Evolutionary conservation across 2,113 vertebrate species (phyloP).

Genomic region (Chaenocephalus aceratus): DNA sequence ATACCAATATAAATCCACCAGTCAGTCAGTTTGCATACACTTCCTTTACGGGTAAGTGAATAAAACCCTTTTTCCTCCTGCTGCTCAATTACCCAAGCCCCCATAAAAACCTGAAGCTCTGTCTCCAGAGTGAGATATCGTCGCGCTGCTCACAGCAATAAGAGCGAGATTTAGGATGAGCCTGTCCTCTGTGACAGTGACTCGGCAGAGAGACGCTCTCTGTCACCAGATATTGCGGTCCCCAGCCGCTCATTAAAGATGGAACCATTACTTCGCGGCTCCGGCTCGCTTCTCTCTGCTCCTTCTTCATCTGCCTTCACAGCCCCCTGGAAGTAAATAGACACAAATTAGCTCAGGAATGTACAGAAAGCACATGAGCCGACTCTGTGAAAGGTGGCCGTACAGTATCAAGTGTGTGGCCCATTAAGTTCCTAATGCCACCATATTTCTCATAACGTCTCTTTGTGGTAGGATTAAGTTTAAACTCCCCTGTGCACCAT

Average conservation of each 20-base stretch:
- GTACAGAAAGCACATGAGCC: slow-evolving; percentile 23
- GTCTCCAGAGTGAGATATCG: slow-evolving; percentile 65
- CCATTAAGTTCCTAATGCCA: slow-evolving; percentile 68
- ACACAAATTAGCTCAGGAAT: slow-evolving; percentile 63
- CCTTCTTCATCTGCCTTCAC: slow-evolving; percentile 48
- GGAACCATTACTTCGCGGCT: slow-evolving; percentile 61
- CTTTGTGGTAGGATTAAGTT: slow-evolving; percentile 51
- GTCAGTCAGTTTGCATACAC: slow-evolving; percentile 53
- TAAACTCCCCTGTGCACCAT: slow-evolving; percentile 50
- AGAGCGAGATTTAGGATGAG: slow-evolving; percentile 75
- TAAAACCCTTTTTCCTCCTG: slow-evolving; percentile 58
- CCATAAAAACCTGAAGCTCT: slow-evolving; percentile 74
- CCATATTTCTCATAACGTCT: slow-evolving; percentile 59
- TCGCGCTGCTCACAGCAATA: slow-evolving; percentile 53
- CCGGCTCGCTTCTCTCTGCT: slow-evolving; percentile 30
- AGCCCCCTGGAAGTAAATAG: slow-evolving; percentile 67
- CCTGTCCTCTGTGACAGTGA: slow-evolving; percentile 62
- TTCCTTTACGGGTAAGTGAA: slow-evolving; percentile 59
- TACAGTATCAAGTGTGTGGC: slow-evolving; percentile 33
- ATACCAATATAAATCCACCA: slow-evolving; percentile 49
- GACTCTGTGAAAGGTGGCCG: slow-evolving; percentile 35
- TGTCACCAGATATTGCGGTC: slow-evolving; percentile 61
- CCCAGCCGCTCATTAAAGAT: slow-evolving; percentile 68
- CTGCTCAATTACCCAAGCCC: slow-evolving; percentile 77
- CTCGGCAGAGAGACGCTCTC: slow-evolving; percentile 55